Base-by-base conservation (phyloP, 2,113 vertebrate species). In the Eurypyga helias region DNA sequence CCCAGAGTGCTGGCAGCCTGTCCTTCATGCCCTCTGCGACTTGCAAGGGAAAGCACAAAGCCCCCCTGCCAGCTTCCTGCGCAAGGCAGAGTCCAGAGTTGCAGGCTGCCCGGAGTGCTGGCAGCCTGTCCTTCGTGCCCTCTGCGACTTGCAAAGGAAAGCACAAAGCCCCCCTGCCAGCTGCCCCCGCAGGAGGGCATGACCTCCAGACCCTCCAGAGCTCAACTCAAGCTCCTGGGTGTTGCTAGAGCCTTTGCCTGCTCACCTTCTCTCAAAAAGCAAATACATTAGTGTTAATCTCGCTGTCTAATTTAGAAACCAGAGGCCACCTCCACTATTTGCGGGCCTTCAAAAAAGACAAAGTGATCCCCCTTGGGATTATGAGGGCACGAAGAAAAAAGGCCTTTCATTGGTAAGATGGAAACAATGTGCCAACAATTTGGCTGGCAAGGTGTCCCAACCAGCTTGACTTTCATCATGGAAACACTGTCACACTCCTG, bases 361-460 rank as follows among this genome's bases (percentile, higher is more conserved):
- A 89, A 92, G 87, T 64, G 57, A 85, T 94, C 89, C 51, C 65
- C 36, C 48, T 83, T 51, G 55, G 87, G 88, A 80, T 54, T 92
- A 85, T 7, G 60, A 57, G 31, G 25, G 76, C 80, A 97, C 0
- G 8, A 72, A 92, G 81, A 20, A 75, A 70, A 90, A 79, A 89
- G 58, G 25, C 31, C 43, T 95, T 90, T 62, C 65, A 82, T 17
- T 57, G 67, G 95, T 90, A 83, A 97, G 64, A 87, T 95, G 87
- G 90, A 93, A 87, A 98, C 96, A 98, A 96, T 89, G 81, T 31
- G 51, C 31, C 71, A 91, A 38, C 80, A 79, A 94, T 95, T 79
- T n/a, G 62, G 43, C 43, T 92, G 80, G 82, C 72, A 80, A 96
- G 92, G 81, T 46, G 52, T 67, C 52, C 81, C 49, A 91, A 55